A percentile compares a stretch with the other conserved stretches of the same genome.
These are phyloP conservation scores for Argyresthia goedartella DNA, from an alignment of 2,888 invertebrate species.

Conservation along the genomic window DNA sequence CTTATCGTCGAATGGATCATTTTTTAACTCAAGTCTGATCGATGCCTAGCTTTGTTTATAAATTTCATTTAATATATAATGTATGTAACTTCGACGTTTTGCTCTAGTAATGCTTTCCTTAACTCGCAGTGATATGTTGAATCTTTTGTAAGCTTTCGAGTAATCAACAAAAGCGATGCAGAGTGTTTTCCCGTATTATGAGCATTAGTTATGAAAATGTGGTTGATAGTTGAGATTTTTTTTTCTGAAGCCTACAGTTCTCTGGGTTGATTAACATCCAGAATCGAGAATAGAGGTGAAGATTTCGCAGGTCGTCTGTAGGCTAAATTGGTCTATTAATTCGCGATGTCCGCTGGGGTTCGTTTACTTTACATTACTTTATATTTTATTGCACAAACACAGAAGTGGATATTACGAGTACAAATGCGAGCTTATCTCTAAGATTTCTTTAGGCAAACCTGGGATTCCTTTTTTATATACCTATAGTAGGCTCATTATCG, in stretches of 20 bases:
- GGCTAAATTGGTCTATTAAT: slow-evolving; percentile 6
- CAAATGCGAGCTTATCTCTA: too few relatives aligned
- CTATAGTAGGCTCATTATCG: slow-evolving; percentile 2
- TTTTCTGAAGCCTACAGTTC: background rate
- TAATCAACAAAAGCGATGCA: slow-evolving; percentile 2
- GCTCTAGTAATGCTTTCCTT: background rate
- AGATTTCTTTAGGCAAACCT: too few relatives aligned
- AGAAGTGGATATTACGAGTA: too few relatives aligned
- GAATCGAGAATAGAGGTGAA: background rate
- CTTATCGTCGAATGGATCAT: background rate
- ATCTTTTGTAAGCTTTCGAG: slow-evolving; percentile 1
- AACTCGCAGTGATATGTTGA: background rate
- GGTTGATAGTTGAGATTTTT: slow-evolving; percentile 1
- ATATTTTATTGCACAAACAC: too few relatives aligned
- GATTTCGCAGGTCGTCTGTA: slow-evolving; percentile 1
- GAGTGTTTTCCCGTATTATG: background rate
- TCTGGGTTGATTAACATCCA: slow-evolving; percentile 1
- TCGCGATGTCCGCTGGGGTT: background rate
- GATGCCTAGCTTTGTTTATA: background rate
- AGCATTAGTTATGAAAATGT: slow-evolving; percentile 1
- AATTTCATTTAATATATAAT: background rate
- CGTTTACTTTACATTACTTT: too few relatives aligned
- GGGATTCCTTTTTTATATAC: too few relatives aligned
- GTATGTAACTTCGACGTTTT: background rate
- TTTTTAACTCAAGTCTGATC: background rate